phyloP scores from a whole-genome alignment of 2,113 vertebrate species.

The Pseudopodoces humilis region DNA sequence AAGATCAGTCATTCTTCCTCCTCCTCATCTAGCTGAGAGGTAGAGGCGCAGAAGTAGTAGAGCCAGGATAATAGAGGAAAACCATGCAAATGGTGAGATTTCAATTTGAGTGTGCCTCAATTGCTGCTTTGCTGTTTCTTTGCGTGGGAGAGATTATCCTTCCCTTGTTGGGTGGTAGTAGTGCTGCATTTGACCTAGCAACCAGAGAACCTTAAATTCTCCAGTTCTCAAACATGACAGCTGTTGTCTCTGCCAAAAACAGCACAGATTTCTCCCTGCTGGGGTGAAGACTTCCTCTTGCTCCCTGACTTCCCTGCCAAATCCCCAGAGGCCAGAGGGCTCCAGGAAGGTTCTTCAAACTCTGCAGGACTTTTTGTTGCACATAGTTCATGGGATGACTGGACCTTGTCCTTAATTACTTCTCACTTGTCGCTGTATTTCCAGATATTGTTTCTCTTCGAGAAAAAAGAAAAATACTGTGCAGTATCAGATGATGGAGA shows the following conservation, averaged over 20 bases:
- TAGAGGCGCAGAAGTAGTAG: not conserved
- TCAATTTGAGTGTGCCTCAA: not conserved
- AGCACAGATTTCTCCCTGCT: not conserved
- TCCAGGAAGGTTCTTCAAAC: not conserved
- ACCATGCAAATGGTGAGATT: not conserved
- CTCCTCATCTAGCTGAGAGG: not conserved
- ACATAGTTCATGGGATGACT: not conserved
- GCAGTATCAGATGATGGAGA: not conserved
- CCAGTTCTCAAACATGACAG: not conserved
- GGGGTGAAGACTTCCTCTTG: not conserved
- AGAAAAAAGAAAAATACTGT: not conserved
- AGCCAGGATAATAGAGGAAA: not conserved
- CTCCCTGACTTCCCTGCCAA: not conserved
- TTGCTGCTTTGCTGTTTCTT: not conserved
- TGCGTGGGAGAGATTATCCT: not conserved
- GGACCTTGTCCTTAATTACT: not conserved
- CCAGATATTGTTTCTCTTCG: not conserved
- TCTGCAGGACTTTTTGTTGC: not conserved
- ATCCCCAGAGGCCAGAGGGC: not conserved
- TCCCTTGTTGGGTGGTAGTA: not conserved
- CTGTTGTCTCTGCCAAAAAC: not conserved
- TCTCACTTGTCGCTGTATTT: not conserved
- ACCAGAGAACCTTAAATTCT: not conserved
- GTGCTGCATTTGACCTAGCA: not conserved
- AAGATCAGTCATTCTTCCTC: not conserved